Evolutionary conservation across 1,140 invertebrate genomes (phyloP).

Genomic region (Drosophila prosaltans): DNA sequence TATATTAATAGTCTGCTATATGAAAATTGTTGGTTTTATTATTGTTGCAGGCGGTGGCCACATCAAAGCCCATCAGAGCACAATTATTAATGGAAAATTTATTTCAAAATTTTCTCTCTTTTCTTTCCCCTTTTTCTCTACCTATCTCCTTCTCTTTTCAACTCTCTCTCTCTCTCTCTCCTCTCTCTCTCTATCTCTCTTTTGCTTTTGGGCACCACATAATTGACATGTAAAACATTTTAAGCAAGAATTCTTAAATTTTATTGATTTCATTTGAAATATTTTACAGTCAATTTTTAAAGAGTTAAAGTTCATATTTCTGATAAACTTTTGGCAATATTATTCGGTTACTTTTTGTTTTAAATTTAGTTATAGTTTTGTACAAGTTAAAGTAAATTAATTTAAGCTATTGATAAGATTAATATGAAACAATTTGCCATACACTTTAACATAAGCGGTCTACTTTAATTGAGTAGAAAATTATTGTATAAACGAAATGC

Average conservation of each 20-base stretch:
- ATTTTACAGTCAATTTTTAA: too few species aligned
- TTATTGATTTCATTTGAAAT: neutral
- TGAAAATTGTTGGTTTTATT: neutral
- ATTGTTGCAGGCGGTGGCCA: conserved; percentile 2
- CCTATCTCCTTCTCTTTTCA: too few species aligned
- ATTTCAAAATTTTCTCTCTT: conserved; percentile 6
- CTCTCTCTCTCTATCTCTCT: neutral
- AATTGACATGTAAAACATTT: conserved; percentile 13
- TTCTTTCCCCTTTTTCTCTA: too few species aligned
- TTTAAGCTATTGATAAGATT: neutral
- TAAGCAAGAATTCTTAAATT: neutral
- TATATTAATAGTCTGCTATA: neutral
- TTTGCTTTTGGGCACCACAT: neutral
- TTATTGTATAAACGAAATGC: neutral
- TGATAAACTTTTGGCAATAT: neutral
- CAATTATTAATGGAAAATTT: conserved; percentile 32
- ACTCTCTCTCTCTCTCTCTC: neutral
- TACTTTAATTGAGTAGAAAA: conserved; percentile 9
- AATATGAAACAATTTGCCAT: neutral
- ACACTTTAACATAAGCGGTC: conserved; percentile 3
- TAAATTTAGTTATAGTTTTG: too few species aligned
- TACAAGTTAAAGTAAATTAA: neutral
- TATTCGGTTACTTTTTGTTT: too few species aligned
- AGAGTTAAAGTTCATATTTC: too few species aligned
- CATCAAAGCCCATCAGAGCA: conserved; percentile 28